Base-by-base conservation (phyloP, 2,797 vertebrate species). In the Peromyscus eremicus region DNA sequence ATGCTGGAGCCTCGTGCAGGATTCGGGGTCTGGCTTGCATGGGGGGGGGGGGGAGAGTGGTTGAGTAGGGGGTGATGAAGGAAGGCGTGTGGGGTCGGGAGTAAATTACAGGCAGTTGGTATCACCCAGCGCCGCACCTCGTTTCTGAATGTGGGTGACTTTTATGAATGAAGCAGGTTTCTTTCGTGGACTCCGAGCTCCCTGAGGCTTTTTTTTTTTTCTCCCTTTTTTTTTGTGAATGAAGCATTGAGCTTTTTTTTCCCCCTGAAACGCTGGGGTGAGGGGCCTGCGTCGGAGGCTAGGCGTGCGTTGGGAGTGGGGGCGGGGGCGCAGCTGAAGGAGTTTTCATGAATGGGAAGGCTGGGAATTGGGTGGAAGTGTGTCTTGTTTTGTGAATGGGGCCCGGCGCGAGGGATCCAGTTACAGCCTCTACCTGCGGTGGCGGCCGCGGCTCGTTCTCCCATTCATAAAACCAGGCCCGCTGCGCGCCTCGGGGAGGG, bases 301-400 rank as follows among this genome's bases (percentile, higher is more conserved):
- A 83, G 96, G 97, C 95, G 87, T 94, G 97, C 94, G 75, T 87
- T 92, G 96, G 92, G 85, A 85, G 97, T 95, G 97, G 97, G 97
- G 97, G 97, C 85, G 91, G 97, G 97, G 98, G 97, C 82, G 62
- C 97, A 37, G 97, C 94, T 46, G 97, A 97, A 97, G 98, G 98
- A 97, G 98, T 98, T 98, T 98, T 98, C 98, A 97, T 98, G 98
- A 98, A 98, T 98, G 98, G 98, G 97, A 97, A 98, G 97, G 98
- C 98, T 98, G 98, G 97, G 98, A 97, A 98, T 98, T 97, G 97
- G 97, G 97, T 97, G 97, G 97, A 97, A 97, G 98, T 98, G 98
- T 98, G 98, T 98, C 97, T 98, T 98, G 97, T 98, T 98, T 98
- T 98, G 98, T 98, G 98, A 98, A 98, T 98, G 98, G 98, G 98